Evolutionary conservation across 2,888 invertebrate species (phyloP).

Genomic region (Sepioteuthis lessoniana): DNA sequence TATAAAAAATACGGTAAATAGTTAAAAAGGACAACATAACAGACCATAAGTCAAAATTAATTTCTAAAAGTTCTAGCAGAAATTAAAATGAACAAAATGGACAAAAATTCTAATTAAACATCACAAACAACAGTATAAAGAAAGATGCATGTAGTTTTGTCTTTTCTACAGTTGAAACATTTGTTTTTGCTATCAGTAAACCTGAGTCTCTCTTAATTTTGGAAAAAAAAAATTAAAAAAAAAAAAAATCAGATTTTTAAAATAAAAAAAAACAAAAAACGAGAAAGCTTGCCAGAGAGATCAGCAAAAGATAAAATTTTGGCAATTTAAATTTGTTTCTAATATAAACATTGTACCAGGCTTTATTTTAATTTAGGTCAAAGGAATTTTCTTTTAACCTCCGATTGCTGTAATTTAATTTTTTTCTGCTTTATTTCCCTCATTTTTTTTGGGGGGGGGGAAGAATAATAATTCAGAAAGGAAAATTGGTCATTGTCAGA

Average conservation of each 20-base stretch:
- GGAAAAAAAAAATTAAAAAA: neutral
- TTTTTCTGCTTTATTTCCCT: neutral
- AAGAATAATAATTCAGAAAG: neutral
- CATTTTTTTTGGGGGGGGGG: neutral
- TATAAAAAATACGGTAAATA: neutral
- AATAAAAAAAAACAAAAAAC: too few species aligned
- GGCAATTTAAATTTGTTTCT: neutral
- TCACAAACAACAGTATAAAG: neutral
- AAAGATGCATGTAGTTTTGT: neutral
- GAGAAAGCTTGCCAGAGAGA: neutral
- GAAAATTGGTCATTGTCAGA: neutral
- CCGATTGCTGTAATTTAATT: neutral
- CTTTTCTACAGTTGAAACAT: slow-evolving; percentile 33
- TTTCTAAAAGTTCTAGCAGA: slow-evolving; percentile 2
- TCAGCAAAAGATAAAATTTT: neutral
- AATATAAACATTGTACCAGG: neutral
- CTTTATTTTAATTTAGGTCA: neutral
- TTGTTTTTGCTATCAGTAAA: neutral
- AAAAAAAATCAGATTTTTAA: too few species aligned
- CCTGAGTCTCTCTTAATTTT: neutral
- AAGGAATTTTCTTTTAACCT: neutral
- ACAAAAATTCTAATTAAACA: neutral
- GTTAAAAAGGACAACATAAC: neutral
- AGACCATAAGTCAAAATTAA: neutral
- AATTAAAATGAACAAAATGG: neutral